phyloP scores from a whole-genome alignment of 2,888 invertebrate species.

The Elysia crispata region DNA sequence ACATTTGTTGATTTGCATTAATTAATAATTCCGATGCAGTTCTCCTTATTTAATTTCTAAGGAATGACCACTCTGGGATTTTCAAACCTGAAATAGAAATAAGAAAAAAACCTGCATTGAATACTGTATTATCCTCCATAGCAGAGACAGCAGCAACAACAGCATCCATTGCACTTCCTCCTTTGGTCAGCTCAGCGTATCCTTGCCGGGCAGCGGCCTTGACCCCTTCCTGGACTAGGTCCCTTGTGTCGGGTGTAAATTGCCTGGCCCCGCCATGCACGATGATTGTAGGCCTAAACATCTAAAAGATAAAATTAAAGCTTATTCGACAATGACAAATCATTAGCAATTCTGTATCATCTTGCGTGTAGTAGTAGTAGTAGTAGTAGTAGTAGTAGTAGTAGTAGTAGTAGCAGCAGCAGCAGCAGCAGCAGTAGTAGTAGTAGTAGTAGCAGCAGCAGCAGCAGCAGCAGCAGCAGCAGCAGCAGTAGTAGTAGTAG shows the following conservation, averaged over 20 bases:
- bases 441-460: constrained; percentile 4
- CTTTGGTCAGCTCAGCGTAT: constrained; percentile 78
- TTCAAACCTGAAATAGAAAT: not conserved
- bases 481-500: constrained; percentile 4
- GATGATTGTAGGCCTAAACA: constrained; percentile 80
- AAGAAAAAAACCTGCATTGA: constrained; percentile 85
- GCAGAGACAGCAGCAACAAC: constrained; percentile 87
- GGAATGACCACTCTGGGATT: too few relatives aligned
- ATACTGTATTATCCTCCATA: constrained; percentile 87
- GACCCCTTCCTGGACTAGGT: constrained; percentile 84
- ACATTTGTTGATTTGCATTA: too few relatives aligned
- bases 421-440: not conserved
- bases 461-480: constrained; percentile 9
- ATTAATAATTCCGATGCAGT: too few relatives aligned
- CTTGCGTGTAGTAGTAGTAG: too few relatives aligned
- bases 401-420: not conserved
- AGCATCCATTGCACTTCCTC: constrained; percentile 82
- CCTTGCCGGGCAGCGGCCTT: constrained; percentile 83
- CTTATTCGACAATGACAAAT: too few relatives aligned
- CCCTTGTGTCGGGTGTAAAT: constrained; percentile 82
- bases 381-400: not conserved
- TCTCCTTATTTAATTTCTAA: too few relatives aligned
- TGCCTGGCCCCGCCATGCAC: constrained; percentile 91
- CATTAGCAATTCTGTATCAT: too few relatives aligned
- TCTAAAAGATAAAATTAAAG: too few relatives aligned